These are phyloP conservation scores for Enhydra lutris DNA, from an alignment of 2,113 vertebrate species.

Conservation along the genomic window DNA sequence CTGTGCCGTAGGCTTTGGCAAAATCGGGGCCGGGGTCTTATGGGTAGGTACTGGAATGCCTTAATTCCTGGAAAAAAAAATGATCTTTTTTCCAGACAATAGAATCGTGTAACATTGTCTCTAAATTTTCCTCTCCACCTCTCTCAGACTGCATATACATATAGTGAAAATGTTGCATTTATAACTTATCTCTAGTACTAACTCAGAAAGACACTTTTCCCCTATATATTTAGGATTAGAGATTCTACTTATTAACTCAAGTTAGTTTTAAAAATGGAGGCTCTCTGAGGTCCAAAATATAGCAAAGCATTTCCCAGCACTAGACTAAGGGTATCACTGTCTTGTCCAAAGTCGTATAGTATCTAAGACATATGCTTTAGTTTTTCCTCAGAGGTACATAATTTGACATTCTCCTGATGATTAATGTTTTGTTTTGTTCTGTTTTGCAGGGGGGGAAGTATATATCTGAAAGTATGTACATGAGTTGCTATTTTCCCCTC, in stretches of 20 bases:
- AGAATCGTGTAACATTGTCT: neutral
- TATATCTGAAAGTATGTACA: neutral
- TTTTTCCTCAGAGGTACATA: neutral
- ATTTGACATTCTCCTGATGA: neutral
- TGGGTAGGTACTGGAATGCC: neutral
- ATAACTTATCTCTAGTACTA: conserved; percentile 46
- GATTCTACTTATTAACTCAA: neutral
- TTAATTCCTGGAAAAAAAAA: neutral
- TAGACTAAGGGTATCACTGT: neutral
- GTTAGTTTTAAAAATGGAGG: neutral
- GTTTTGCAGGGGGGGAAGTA: neutral
- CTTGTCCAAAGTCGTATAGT: neutral
- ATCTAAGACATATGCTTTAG: neutral
- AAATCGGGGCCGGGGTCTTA: neutral
- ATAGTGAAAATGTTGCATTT: conserved; percentile 49
- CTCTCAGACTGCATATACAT: neutral
- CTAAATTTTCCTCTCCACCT: conserved; percentile 17
- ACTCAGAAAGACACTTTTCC: conserved; percentile 10
- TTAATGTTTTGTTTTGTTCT: neutral
- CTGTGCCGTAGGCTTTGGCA: conserved; percentile 27
- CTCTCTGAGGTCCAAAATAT: neutral
- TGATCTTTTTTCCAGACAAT: neutral
- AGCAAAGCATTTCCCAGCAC: neutral
- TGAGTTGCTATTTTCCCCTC: neutral
- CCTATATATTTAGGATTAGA: neutral